Conservation (phyloP, 2,888 invertebrate species). For the Philonicus albiceps region DNA sequence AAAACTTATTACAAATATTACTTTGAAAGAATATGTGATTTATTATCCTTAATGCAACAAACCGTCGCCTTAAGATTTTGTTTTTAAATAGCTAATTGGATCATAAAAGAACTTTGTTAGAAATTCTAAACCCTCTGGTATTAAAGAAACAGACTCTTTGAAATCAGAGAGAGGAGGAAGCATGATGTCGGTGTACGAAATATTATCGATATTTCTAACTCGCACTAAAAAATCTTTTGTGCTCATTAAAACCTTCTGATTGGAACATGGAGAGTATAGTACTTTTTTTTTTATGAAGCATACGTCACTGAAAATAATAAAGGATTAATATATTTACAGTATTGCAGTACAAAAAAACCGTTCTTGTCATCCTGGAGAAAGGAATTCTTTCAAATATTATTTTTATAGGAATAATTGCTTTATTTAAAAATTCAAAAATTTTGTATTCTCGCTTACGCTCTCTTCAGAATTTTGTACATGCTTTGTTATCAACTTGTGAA, state of each 20-base stretch:
- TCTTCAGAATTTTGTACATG: too few relatives aligned
- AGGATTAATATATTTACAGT: background rate
- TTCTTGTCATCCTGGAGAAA: too few relatives aligned
- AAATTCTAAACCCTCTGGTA: slow-evolving; percentile 40
- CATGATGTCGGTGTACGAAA: slow-evolving; percentile 32
- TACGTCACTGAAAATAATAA: slow-evolving; percentile 11
- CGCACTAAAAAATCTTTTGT: slow-evolving; percentile 8
- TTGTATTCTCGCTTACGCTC: too few relatives aligned
- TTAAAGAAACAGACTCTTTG: background rate
- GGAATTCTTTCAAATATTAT: too few relatives aligned
- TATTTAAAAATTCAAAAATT: too few relatives aligned
- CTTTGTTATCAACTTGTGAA: too few relatives aligned
- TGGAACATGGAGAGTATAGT: background rate
- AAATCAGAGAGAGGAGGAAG: slow-evolving; percentile 36
- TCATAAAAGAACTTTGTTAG: slow-evolving; percentile 10
- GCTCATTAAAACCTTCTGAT: background rate
- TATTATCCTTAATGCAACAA: background rate
- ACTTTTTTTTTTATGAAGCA: slow-evolving; percentile 27
- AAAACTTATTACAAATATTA: too few relatives aligned
- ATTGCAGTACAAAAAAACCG: background rate
- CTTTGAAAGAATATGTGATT: background rate
- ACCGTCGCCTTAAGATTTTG: background rate
- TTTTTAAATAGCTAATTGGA: slow-evolving; percentile 37
- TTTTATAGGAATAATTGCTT: too few relatives aligned
- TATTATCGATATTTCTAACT: slow-evolving; percentile 28